phyloP scores from a whole-genome alignment of 2,888 invertebrate genomes.

The Machimus atricapillus region DNA sequence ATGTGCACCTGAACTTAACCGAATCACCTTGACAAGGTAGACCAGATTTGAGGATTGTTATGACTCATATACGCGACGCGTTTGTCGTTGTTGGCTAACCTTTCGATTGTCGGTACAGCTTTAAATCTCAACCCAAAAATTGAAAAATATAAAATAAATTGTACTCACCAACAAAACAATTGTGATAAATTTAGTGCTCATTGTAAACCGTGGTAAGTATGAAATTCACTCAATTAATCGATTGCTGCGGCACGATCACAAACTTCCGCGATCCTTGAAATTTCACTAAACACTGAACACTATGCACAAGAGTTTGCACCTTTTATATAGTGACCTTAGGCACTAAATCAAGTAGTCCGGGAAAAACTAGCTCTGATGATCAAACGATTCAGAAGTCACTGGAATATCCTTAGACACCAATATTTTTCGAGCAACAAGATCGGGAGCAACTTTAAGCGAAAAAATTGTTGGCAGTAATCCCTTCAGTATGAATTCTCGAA shows the following conservation, averaged over 20 bases:
- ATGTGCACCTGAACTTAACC: neutral
- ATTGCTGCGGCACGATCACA: neutral
- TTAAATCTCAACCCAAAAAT: neutral
- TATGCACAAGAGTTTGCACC: constrained; percentile 23
- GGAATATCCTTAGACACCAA: neutral
- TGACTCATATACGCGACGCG: neutral
- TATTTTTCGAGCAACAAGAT: neutral
- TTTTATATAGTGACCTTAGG: constrained; percentile 14
- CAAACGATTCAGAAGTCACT: neutral
- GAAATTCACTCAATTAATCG: neutral
- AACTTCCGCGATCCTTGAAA: constrained; percentile 24
- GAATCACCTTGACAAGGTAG: constrained; percentile 21
- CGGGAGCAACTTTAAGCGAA: neutral
- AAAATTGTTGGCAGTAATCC: constrained; percentile 37
- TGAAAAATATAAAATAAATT: neutral
- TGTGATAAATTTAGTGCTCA: neutral
- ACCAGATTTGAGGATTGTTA: neutral
- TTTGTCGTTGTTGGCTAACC: neutral
- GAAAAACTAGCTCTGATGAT: neutral
- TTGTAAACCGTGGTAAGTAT: neutral
- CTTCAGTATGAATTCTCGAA: constrained; percentile 44
- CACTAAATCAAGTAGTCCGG: neutral
- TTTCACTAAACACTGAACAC: constrained; percentile 31
- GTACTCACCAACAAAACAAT: constrained; percentile 34
- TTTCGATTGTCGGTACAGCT: neutral